phyloP scores from a whole-genome alignment of 2,113 vertebrate species.

The Paradoxurus hermaphroditus region DNA sequence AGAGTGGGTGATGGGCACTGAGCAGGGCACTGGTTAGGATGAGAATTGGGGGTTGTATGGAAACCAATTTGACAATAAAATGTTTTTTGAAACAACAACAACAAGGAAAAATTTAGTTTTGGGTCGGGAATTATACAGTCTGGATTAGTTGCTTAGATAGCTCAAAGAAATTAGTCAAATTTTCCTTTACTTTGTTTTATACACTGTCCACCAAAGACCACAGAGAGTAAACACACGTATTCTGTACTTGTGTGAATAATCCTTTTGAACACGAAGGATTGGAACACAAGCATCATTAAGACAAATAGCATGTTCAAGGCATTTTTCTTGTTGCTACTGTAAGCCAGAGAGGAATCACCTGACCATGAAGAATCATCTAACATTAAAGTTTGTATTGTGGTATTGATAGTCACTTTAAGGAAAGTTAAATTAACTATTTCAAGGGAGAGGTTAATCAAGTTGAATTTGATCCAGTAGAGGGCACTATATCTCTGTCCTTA shows the following conservation, averaged over 20 bases:
- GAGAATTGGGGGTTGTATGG: too few relatives aligned
- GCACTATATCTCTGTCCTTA: conserved; percentile 65
- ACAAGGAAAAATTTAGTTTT: not conserved
- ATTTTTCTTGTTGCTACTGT: not conserved
- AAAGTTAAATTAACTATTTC: not conserved
- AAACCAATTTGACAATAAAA: too few relatives aligned
- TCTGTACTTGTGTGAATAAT: not conserved
- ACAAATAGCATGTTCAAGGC: not conserved
- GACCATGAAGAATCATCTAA: not conserved
- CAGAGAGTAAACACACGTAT: not conserved
- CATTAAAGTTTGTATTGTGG: not conserved
- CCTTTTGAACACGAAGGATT: not conserved
- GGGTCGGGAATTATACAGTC: not conserved
- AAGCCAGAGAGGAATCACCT: not conserved
- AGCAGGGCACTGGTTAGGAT: too few relatives aligned
- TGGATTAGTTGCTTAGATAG: not conserved
- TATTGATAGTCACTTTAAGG: not conserved
- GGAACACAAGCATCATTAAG: not conserved
- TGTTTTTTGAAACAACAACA: too few relatives aligned
- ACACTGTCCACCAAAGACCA: not conserved
- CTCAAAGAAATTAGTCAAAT: not conserved
- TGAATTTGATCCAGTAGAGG: conserved; percentile 66
- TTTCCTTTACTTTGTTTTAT: not conserved
- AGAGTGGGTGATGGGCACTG: too few relatives aligned
- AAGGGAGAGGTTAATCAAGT: not conserved